phyloP scores from a whole-genome alignment of 2,797 vertebrate species.

The Xenops minutus region DNA sequence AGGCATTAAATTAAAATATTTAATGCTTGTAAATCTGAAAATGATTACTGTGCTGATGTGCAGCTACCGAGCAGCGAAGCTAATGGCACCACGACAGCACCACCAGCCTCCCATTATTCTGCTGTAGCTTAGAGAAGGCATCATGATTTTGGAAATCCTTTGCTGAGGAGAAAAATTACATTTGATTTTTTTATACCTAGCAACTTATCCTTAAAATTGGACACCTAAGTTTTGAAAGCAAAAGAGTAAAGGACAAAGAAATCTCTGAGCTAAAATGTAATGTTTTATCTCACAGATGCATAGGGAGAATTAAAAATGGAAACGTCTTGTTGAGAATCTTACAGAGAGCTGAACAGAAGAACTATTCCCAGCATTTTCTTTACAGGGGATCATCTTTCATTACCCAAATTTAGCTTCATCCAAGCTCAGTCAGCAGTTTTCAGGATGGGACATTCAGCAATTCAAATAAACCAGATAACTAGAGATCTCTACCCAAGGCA shows the following conservation, averaged over 20 bases:
- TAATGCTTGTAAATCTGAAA: constrained; percentile 93
- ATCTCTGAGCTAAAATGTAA: background rate
- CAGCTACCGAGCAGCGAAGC: constrained; percentile 78
- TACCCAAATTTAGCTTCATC: background rate
- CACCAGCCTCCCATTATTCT: constrained; percentile 30
- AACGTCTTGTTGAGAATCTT: background rate
- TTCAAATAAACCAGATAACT: background rate
- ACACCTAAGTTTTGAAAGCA: background rate
- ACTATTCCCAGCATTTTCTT: constrained; percentile 2
- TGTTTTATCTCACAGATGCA: background rate
- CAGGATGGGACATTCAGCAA: background rate
- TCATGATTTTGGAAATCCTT: constrained; percentile 21
- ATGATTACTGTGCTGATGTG: constrained; percentile 85
- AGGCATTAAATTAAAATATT: constrained; percentile 95
- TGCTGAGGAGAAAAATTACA: background rate
- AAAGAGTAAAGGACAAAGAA: constrained; percentile 21
- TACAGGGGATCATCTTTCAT: background rate
- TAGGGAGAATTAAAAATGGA: constrained; percentile 12
- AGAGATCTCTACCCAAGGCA: background rate
- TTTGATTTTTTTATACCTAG: constrained; percentile 12
- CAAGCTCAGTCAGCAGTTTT: constrained; percentile 13
- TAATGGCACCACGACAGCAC: constrained; percentile 68
- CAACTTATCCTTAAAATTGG: background rate
- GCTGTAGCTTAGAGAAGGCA: constrained; percentile 3
- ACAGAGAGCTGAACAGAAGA: background rate